These are phyloP conservation scores for Argyrosomus regius DNA, from an alignment of 2,797 vertebrate genomes.

Conservation along the genomic window DNA sequence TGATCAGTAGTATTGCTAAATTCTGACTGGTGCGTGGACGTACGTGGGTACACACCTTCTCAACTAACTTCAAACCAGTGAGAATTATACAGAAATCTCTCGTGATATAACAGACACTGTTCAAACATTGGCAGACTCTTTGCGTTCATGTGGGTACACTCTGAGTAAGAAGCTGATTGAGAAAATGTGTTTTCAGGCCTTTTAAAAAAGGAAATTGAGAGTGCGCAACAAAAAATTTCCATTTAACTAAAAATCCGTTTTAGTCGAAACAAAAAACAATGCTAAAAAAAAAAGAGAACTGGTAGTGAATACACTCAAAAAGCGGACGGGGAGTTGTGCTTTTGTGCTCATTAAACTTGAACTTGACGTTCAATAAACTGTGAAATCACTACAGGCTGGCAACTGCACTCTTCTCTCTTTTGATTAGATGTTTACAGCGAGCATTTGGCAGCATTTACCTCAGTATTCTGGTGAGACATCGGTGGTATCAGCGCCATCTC, in stretches of 20 bases:
- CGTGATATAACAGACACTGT: not conserved
- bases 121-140: not conserved
- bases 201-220: conserved; percentile 13
- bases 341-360: conserved; percentile 44
- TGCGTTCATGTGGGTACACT: not conserved
- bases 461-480: conserved; percentile 56
- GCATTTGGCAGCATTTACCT: conserved; percentile 61
- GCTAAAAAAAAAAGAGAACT: not conserved
- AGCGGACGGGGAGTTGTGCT: not conserved
- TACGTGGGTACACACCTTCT: no score
- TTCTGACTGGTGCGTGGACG: no score
- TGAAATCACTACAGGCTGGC: conserved; percentile 41
- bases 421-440: conserved; percentile 51
- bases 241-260: not conserved
- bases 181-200: conserved; percentile 4
- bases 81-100: not conserved
- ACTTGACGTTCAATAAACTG: conserved; percentile 25
- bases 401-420: conserved; percentile 18
- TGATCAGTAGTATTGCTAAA: no score
- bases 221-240: not conserved
- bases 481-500: conserved; percentile 36
- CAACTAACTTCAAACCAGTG: not conserved
- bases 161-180: not conserved
- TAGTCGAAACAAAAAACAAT: not conserved
- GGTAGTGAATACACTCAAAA: not conserved